Evolutionary conservation across 2,797 vertebrate species (phyloP).

Genomic region (Gymnodraco acuticeps): DNA sequence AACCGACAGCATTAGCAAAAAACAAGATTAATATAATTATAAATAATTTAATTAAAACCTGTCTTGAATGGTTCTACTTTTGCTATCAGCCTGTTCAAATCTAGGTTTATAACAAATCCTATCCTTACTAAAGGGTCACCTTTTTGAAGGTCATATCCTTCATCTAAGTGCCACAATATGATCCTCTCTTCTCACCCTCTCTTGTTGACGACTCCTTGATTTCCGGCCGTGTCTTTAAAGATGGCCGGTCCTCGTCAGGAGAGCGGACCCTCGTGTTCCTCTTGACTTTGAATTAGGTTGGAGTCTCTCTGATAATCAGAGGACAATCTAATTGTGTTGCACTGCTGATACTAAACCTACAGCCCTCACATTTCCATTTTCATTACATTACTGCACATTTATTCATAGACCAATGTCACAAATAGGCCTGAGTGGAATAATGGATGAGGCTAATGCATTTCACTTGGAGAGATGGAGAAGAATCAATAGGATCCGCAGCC

Average conservation of each 20-base stretch:
- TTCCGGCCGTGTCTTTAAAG: conserved; percentile 21
- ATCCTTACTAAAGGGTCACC: conserved; percentile 2
- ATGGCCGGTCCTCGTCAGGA: conserved; percentile 19
- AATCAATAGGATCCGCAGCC: conserved; percentile 62
- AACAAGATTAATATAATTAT: not conserved
- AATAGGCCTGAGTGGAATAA: conserved; percentile 67
- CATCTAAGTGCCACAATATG: conserved; percentile 4
- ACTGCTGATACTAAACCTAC: conserved; percentile 56
- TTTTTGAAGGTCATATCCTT: conserved; percentile 4
- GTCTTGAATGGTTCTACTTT: not conserved
- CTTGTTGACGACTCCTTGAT: conserved; percentile 21
- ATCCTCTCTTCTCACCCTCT: conserved; percentile 13
- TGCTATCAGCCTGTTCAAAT: not conserved
- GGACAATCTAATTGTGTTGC: conserved; percentile 65
- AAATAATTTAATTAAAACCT: not conserved
- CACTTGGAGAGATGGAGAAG: conserved; percentile 49
- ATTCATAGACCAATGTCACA: conserved; percentile 70
- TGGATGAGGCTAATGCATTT: conserved; percentile 71
- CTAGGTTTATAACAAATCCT: not conserved
- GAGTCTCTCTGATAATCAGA: conserved; percentile 62
- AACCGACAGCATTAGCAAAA: too few species aligned
- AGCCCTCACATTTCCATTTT: conserved; percentile 78
- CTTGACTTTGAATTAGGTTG: conserved; percentile 60
- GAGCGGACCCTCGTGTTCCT: conserved; percentile 40
- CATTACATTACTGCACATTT: conserved; percentile 78